Conservation (phyloP, 2,797 vertebrate genomes). For the Gobionotothen gibberifrons region DNA sequence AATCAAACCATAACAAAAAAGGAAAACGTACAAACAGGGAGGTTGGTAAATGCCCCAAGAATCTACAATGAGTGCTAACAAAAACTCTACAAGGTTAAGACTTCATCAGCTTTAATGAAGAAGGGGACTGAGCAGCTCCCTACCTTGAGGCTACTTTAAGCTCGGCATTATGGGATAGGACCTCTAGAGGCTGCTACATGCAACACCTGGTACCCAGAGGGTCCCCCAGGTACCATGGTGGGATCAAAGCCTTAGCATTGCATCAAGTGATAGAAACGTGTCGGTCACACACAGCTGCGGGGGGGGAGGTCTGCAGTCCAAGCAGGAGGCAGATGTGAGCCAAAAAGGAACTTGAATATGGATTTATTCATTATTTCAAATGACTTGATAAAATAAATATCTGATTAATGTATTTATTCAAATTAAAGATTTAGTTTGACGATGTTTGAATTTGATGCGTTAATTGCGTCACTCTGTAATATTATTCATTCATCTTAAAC, state of each 20-base stretch:
- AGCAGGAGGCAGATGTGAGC: slow-evolving; percentile 2
- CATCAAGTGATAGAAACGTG: slow-evolving; percentile 2
- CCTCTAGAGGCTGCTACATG: slow-evolving; percentile 27
- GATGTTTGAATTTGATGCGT: neutral
- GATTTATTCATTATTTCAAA: too few relatives aligned
- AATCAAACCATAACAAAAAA: slow-evolving; percentile 48
- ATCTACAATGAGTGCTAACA: slow-evolving; percentile 35
- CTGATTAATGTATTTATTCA: too few relatives aligned
- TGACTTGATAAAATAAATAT: too few relatives aligned
- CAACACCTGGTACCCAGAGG: slow-evolving; percentile 17
- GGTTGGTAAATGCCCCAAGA: slow-evolving; percentile 37
- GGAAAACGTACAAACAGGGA: slow-evolving; percentile 52
- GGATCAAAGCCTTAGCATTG: slow-evolving; percentile 1
- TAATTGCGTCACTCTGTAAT: neutral
- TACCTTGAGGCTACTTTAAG: slow-evolving; percentile 71
- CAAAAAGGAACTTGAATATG: neutral
- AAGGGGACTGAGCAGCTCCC: slow-evolving; percentile 65
- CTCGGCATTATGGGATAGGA: slow-evolving; percentile 38
- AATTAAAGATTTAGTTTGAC: too few relatives aligned
- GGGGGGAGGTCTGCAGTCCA: slow-evolving; percentile 9
- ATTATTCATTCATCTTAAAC: neutral
- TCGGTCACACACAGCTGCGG: neutral
- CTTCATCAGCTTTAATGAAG: slow-evolving; percentile 43
- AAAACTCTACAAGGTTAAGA: slow-evolving; percentile 29
- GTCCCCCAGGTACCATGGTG: neutral